Conservation (phyloP, 2,888 invertebrate genomes). For the Chaetoderma sp. region DNA sequence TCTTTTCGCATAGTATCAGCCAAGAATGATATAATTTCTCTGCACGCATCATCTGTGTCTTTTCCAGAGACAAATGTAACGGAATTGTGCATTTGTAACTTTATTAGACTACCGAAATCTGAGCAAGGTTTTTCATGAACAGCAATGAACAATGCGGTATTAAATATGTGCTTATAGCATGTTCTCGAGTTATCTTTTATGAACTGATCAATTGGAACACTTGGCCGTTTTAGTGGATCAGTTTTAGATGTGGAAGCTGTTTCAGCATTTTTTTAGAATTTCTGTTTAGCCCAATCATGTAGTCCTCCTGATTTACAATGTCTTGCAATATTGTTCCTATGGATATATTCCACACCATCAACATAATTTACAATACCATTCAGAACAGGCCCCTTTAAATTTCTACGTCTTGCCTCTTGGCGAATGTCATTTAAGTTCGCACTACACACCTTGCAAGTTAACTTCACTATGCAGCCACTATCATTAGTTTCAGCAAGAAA, state of each 20-base stretch:
- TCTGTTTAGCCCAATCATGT: background rate
- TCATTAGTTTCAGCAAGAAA: background rate
- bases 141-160: background rate
- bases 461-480: background rate
- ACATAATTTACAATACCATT: background rate
- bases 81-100: background rate
- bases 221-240: background rate
- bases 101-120: background rate
- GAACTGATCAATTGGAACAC: background rate
- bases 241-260: background rate
- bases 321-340: background rate
- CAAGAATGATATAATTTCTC: conserved; percentile 5
- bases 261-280: background rate
- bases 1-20: background rate
- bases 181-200: background rate
- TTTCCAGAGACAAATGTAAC: conserved; percentile 10
- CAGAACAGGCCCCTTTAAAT: background rate
- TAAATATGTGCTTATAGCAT: background rate
- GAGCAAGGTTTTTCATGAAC: background rate
- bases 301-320: background rate
- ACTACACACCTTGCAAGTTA: background rate
- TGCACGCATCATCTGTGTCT: conserved; percentile 3
- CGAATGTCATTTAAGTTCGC: background rate
- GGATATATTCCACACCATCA: background rate
- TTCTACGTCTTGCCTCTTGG: background rate